A percentile compares a stretch with the other conserved stretches of the same genome.
These are phyloP conservation scores for Oenanthe melanoleuca DNA, from an alignment of 2,113 vertebrate species.

Conservation along the genomic window DNA sequence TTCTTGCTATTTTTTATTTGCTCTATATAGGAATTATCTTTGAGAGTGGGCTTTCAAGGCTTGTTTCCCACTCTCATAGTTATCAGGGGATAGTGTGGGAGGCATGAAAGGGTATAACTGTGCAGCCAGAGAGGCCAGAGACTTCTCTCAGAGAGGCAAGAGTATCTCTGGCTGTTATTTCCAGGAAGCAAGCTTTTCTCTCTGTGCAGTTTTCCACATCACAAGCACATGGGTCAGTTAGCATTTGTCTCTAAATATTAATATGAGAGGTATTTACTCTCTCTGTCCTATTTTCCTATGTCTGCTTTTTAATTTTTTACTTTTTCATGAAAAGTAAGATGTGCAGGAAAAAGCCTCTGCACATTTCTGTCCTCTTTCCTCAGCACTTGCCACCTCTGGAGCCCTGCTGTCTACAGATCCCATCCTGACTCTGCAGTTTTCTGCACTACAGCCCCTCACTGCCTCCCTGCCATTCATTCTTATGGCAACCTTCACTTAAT, in stretches of 20 bases:
- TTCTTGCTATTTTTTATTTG: background rate
- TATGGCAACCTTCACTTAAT: background rate
- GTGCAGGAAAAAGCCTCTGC: background rate
- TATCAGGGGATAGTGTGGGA: background rate
- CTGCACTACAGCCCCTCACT: background rate
- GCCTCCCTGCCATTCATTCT: background rate
- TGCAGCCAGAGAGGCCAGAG: background rate
- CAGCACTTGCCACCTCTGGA: accelerated
- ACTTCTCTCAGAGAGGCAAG: background rate
- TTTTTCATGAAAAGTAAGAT: background rate
- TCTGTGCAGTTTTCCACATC: background rate
- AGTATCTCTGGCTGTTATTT: background rate
- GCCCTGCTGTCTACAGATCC: background rate
- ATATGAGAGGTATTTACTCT: background rate
- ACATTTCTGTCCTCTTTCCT: background rate
- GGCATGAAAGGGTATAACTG: background rate
- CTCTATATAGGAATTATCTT: background rate
- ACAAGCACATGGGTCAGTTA: accelerated
- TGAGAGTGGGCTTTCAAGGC: background rate
- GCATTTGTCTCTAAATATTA: background rate
- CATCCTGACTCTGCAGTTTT: background rate
- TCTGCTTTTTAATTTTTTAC: background rate
- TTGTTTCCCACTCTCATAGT: background rate
- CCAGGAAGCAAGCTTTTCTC: background rate
- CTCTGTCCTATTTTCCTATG: background rate